Evolutionary conservation across 2,797 vertebrate genomes (phyloP).

Genomic region (Crenichthys baileyi): DNA sequence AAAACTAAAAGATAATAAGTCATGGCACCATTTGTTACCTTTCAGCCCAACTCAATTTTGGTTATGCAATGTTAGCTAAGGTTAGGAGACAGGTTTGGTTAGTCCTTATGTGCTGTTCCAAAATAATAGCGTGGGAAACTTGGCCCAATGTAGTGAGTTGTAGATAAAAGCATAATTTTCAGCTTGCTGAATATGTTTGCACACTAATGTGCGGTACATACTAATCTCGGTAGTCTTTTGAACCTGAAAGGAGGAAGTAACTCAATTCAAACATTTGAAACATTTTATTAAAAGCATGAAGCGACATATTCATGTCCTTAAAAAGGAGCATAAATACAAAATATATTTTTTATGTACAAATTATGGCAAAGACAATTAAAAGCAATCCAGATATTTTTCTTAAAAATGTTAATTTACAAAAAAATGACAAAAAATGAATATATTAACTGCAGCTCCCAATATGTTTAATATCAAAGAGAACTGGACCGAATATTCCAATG

Average conservation of each 20-base stretch:
- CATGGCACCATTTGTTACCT: constrained; percentile 4
- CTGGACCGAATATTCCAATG: constrained; percentile 37
- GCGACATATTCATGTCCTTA: constrained; percentile 68
- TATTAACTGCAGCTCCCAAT: constrained; percentile 58
- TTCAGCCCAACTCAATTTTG: constrained; percentile 15
- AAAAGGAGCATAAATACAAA: constrained; percentile 83
- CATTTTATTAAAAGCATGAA: constrained; percentile 84
- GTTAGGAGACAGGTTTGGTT: constrained; percentile 13
- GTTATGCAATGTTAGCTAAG: constrained; percentile 7
- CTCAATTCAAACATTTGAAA: constrained; percentile 51
- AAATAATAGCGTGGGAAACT: constrained; percentile 44
- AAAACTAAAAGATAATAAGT: not conserved
- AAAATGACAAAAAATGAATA: constrained; percentile 28
- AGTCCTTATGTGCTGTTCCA: constrained; percentile 25
- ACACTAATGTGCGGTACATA: not conserved
- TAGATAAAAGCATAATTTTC: not conserved
- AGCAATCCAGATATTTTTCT: constrained; percentile 55
- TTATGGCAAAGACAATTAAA: constrained; percentile 73
- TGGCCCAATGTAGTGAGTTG: not conserved
- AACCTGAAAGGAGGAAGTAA: constrained; percentile 11
- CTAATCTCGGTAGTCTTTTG: not conserved
- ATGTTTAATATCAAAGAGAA: constrained; percentile 49
- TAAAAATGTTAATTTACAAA: constrained; percentile 60
- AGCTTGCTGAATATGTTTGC: not conserved
- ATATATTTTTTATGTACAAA: constrained; percentile 77